Conservation (phyloP, 2,888 invertebrate species). For the Ferrisia virgata region DNA sequence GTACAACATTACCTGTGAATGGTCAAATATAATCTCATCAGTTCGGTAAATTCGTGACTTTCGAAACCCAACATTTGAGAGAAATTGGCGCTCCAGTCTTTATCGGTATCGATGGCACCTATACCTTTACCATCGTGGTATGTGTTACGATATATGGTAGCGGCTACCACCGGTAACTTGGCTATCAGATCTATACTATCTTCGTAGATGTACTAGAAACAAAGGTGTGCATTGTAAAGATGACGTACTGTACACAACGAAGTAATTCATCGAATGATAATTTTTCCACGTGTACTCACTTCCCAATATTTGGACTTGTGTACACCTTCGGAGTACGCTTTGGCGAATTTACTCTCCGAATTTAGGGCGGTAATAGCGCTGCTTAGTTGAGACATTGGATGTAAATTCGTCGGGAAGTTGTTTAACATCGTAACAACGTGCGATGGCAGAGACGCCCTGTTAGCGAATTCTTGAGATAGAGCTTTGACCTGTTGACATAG, state of each 20-base stretch:
- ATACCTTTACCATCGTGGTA: slow-evolving; percentile 77
- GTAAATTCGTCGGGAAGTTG: slow-evolving; percentile 82
- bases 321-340: slow-evolving; percentile 84
- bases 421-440: slow-evolving; percentile 92
- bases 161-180: slow-evolving; percentile 88
- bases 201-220: slow-evolving; percentile 79
- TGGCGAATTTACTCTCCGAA: slow-evolving; percentile 86
- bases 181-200: slow-evolving; percentile 94
- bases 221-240: too few relatives aligned
- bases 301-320: slow-evolving; percentile 91
- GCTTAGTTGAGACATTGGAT: slow-evolving; percentile 93
- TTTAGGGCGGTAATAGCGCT: slow-evolving; percentile 88
- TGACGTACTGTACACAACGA: too few relatives aligned
- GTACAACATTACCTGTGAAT: slow-evolving; percentile 67
- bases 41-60: slow-evolving; percentile 74
- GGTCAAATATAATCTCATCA: slow-evolving; percentile 88
- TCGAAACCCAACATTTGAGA: slow-evolving; percentile 87
- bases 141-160: slow-evolving; percentile 88
- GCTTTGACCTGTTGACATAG: slow-evolving; percentile 61
- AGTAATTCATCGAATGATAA: too few relatives aligned
- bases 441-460: slow-evolving; percentile 81
- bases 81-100: slow-evolving; percentile 93
- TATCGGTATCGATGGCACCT: slow-evolving; percentile 80
- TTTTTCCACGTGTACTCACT: slow-evolving; percentile 52
- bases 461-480: slow-evolving; percentile 78